Conservation (phyloP, 2,888 invertebrate species). For the Zaprionus lineosus region DNA sequence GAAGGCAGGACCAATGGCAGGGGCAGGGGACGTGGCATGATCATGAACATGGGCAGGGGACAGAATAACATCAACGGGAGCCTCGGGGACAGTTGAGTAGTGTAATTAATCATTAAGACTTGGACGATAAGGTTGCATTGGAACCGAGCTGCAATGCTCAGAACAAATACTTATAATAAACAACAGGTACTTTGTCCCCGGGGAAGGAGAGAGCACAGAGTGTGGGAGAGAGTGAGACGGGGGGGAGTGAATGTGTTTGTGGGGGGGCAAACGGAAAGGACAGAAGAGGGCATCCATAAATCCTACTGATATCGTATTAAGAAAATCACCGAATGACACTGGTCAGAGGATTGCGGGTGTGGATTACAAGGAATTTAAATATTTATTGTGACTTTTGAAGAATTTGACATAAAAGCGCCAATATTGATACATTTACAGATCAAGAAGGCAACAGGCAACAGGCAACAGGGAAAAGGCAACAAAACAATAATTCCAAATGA, state of each 20-base stretch:
- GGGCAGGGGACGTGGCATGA: not conserved
- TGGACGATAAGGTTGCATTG: constrained; percentile 65
- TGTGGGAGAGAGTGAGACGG: no score
- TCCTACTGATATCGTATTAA: constrained; percentile 55
- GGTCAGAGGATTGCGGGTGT: constrained; percentile 40
- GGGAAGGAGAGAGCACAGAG: constrained; percentile 22
- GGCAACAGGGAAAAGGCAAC: no score
- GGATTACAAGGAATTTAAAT: constrained; percentile 64
- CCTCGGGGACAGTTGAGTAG: constrained; percentile 25
- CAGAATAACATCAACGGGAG: constrained; percentile 16
- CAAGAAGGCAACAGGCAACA: not conserved
- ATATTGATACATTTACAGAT: constrained; percentile 57
- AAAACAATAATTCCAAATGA: constrained; percentile 13
- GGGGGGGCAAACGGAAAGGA: constrained; percentile 10
- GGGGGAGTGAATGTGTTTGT: constrained; percentile 19
- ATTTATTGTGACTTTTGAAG: constrained; percentile 49
- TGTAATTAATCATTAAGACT: constrained; percentile 69
- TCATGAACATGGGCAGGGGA: not conserved
- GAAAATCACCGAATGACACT: constrained; percentile 52
- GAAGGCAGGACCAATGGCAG: not conserved
- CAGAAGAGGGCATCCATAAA: constrained; percentile 51
- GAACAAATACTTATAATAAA: constrained; percentile 14
- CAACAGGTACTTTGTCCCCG: constrained; percentile 63
- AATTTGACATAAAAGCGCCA: constrained; percentile 66
- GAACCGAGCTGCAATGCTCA: constrained; percentile 25